These are phyloP conservation scores for Lepidurus packardi DNA, from an alignment of 1,140 invertebrate species.

Conservation along the genomic window DNA sequence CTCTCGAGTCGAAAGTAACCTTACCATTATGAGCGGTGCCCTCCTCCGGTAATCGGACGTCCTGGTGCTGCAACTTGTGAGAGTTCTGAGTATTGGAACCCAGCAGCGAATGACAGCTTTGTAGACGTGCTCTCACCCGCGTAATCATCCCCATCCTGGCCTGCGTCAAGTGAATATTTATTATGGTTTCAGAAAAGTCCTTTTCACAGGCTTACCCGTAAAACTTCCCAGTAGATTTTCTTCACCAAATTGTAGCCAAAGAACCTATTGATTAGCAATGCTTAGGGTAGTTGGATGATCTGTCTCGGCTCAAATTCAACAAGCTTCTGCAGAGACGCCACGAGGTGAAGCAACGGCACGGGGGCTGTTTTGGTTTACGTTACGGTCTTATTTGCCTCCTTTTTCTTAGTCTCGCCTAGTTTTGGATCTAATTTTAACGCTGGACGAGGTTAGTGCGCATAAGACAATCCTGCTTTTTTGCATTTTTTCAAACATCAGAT, in stretches of 20 bases:
- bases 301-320: background rate
- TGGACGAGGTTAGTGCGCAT: background rate
- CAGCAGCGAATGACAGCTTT: constrained; percentile 42
- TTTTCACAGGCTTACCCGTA: background rate
- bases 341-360: background rate
- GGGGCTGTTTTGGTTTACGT: too few species aligned
- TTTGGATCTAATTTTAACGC: background rate
- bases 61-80: background rate
- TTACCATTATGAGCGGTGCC: background rate
- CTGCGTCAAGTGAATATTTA: too few species aligned
- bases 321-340: background rate
- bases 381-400: too few species aligned
- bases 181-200: background rate
- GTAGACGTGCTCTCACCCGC: constrained; percentile 55
- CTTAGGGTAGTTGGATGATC: background rate
- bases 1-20: background rate
- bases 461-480: background rate
- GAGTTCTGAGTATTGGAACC: background rate
- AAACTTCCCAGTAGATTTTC: background rate
- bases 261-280: too few species aligned
- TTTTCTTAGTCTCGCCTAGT: background rate
- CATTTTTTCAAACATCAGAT: background rate
- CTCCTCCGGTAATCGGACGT: background rate
- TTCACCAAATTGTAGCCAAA: background rate
- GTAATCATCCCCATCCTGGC: constrained; percentile 60